phyloP scores from a whole-genome alignment of 2,113 vertebrate genomes.

The Dinomys branickii region DNA sequence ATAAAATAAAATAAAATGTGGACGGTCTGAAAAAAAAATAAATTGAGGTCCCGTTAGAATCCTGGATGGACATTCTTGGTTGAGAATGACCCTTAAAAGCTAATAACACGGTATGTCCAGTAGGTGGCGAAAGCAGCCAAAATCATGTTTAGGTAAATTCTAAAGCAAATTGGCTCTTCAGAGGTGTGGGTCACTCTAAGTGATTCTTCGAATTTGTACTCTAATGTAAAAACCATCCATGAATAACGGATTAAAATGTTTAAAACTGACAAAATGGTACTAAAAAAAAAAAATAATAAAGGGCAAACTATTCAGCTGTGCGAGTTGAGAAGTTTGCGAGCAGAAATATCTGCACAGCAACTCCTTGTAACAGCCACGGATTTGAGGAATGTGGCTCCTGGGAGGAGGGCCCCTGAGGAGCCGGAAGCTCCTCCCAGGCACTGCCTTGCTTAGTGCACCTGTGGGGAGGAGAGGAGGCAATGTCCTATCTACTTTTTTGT shows the following conservation, averaged over 20 bases:
- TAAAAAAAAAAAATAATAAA: too few species aligned
- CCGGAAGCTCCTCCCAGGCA: neutral
- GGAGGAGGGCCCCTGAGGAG: neutral
- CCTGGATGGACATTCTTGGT: neutral
- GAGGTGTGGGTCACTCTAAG: neutral
- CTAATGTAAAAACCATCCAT: neutral
- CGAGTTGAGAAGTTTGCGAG: conserved; percentile 61
- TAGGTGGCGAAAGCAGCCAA: conserved; percentile 15
- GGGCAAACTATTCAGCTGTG: conserved; percentile 53
- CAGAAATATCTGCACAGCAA: conserved; percentile 26
- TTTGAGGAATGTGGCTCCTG: neutral
- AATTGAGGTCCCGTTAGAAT: neutral
- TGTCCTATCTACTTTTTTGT: neutral
- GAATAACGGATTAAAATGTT: neutral
- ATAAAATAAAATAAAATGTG: too few species aligned
- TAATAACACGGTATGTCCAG: neutral
- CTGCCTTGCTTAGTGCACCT: neutral
- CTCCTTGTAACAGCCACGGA: neutral
- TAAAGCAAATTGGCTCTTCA: neutral
- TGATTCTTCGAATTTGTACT: neutral
- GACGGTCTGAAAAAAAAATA: too few species aligned
- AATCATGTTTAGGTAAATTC: neutral
- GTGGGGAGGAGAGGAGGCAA: neutral
- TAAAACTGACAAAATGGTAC: neutral
- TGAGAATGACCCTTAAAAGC: neutral